Conservation (phyloP, 1,140 invertebrate species). For the Magallana gigas region DNA sequence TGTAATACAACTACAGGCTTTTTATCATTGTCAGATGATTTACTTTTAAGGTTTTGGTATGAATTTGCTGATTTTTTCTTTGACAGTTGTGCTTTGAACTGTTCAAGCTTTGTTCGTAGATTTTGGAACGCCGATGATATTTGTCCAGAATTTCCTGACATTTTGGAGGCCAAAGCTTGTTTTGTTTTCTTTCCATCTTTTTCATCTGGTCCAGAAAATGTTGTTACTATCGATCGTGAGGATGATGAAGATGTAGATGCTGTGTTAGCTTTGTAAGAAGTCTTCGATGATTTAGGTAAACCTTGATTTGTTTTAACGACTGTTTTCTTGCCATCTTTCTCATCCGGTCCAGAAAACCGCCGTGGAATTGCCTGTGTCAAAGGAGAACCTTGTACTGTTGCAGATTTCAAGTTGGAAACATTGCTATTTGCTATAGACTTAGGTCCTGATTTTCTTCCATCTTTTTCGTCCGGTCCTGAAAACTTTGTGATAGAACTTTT, state of each 20-base stretch:
- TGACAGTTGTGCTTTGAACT: not conserved
- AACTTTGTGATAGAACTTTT: not conserved
- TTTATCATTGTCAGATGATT: not conserved
- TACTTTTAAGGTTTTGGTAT: not conserved
- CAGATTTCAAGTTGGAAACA: too few species aligned
- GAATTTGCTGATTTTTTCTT: not conserved
- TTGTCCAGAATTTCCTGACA: not conserved
- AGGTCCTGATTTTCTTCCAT: not conserved
- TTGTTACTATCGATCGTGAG: not conserved
- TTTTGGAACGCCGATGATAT: not conserved
- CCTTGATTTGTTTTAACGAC: not conserved
- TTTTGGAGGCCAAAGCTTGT: not conserved
- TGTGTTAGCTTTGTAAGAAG: not conserved
- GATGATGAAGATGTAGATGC: not conserved
- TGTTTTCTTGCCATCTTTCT: conserved; percentile 2
- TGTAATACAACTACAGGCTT: not conserved
- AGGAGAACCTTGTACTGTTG: too few species aligned
- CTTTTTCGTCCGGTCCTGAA: conserved; percentile 11
- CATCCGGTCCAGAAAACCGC: not conserved
- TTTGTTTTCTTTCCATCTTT: not conserved
- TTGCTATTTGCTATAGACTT: not conserved
- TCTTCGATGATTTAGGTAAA: not conserved
- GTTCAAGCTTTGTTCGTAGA: not conserved
- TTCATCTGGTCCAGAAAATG: not conserved
- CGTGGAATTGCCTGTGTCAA: not conserved